phyloP scores from a whole-genome alignment of 92 coral and sea anemone species.

The Bergia puertoricense region DNA sequence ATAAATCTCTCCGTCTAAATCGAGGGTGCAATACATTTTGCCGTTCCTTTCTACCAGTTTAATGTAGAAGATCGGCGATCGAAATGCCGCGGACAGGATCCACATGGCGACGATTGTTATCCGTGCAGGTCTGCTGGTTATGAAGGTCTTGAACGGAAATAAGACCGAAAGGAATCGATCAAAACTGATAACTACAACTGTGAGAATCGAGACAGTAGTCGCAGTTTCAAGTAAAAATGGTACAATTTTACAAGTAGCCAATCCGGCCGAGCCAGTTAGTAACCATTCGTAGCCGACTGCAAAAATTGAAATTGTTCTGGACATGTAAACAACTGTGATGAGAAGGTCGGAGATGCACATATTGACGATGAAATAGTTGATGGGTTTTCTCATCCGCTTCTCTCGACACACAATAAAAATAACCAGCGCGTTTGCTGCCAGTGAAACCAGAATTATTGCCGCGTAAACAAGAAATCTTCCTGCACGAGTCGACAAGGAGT shows the following conservation, averaged over 20 bases:
- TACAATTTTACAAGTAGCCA: slow-evolving; percentile 13
- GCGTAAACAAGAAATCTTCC: slow-evolving; percentile 46
- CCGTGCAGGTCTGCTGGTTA: slow-evolving; percentile 28
- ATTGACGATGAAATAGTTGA: slow-evolving; percentile 62
- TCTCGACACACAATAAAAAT: slow-evolving; percentile 47
- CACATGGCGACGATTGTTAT: slow-evolving; percentile 7
- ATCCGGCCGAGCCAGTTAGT: neutral
- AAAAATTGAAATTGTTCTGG: slow-evolving; percentile 23
- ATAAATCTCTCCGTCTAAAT: slow-evolving; percentile 13
- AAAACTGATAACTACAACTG: slow-evolving; percentile 25
- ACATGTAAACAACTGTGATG: slow-evolving; percentile 47
- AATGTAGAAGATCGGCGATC: slow-evolving; percentile 23
- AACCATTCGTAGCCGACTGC: slow-evolving; percentile 32
- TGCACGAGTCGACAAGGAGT: slow-evolving; percentile 30
- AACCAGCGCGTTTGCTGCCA: slow-evolving; percentile 50
- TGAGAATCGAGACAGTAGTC: slow-evolving; percentile 33
- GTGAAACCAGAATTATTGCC: slow-evolving; percentile 47
- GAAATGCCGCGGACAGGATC: slow-evolving; percentile 22
- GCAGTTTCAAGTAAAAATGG: slow-evolving; percentile 40
- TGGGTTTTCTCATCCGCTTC: slow-evolving; percentile 51
- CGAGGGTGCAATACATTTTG: slow-evolving; percentile 22
- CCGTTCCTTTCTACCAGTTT: neutral
- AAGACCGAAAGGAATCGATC: slow-evolving; percentile 35
- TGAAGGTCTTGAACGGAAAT: slow-evolving; percentile 24
- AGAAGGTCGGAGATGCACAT: slow-evolving; percentile 62